A percentile compares a stretch with the other conserved stretches of the same genome.
phyloP scores from a whole-genome alignment of 2,797 vertebrate genomes.

The Gallinago stenura region DNA sequence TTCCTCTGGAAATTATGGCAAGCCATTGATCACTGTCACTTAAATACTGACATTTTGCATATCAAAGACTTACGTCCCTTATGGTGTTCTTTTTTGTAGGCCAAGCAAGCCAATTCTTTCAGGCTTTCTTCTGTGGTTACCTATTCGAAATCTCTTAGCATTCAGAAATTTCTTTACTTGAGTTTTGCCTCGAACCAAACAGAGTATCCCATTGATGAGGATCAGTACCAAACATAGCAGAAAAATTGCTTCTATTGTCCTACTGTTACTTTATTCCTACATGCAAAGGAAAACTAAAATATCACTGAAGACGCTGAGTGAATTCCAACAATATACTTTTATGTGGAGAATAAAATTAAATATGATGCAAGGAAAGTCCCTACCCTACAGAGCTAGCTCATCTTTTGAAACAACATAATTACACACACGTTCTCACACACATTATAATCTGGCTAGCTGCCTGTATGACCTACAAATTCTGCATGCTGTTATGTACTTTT shows the following conservation, averaged over 20 bases:
- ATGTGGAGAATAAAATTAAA: conserved; percentile 49
- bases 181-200: not conserved
- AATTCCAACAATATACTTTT: conserved; percentile 36
- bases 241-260: not conserved
- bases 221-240: not conserved
- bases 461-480: not conserved
- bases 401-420: conserved; percentile 42
- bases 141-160: not conserved
- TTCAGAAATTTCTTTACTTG: not conserved
- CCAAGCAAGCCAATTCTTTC: not conserved
- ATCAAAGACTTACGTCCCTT: not conserved
- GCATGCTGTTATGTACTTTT: not conserved
- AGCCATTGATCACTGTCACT: not conserved
- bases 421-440: conserved; percentile 1
- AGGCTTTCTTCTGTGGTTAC: not conserved
- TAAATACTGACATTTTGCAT: not conserved
- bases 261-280: not conserved
- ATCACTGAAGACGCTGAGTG: not conserved
- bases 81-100: not conserved
- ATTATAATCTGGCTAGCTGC: conserved; percentile 2
- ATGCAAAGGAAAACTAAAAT: not conserved
- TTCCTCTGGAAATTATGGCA: not conserved
- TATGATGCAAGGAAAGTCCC: conserved; percentile 37
- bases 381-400: not conserved
- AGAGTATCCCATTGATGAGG: not conserved